Evolutionary conservation across 1,140 invertebrate species (phyloP).

Genomic region (Helicoverpa zea): DNA sequence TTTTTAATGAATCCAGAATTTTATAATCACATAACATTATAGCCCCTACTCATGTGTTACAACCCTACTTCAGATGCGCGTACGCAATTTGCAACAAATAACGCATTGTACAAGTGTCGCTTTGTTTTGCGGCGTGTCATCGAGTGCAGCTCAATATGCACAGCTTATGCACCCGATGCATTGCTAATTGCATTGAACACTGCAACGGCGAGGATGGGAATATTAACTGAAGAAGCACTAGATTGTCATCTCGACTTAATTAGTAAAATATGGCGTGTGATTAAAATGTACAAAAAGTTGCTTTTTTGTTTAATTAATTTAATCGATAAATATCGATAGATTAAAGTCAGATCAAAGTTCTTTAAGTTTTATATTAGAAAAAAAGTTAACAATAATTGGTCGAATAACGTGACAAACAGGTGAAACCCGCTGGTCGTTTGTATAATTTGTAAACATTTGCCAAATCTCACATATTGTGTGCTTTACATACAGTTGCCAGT

Average conservation of each 20-base stretch:
- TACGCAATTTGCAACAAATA: slow-evolving; percentile 38
- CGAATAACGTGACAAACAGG: too few relatives aligned
- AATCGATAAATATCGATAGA: not conserved
- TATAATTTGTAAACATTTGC: too few relatives aligned
- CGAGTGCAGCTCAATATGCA: not conserved
- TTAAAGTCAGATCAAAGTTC: not conserved
- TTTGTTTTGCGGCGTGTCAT: slow-evolving; percentile 19
- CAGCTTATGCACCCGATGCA: not conserved
- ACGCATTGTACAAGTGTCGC: slow-evolving; percentile 9
- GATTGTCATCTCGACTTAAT: not conserved
- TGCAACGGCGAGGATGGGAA: not conserved
- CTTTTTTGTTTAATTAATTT: not conserved
- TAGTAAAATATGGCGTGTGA: not conserved
- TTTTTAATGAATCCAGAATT: too few relatives aligned
- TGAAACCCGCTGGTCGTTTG: too few relatives aligned
- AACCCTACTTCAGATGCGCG: slow-evolving; percentile 27
- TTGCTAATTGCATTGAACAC: not conserved
- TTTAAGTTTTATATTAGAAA: not conserved
- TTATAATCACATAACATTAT: not conserved
- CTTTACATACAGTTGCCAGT: too few relatives aligned
- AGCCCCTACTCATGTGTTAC: not conserved
- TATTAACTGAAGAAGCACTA: not conserved
- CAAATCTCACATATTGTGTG: too few relatives aligned
- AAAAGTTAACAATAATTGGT: not conserved
- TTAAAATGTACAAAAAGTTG: not conserved